Conservation (phyloP, 1,140 invertebrate species). For the Drosophila asahinai region DNA sequence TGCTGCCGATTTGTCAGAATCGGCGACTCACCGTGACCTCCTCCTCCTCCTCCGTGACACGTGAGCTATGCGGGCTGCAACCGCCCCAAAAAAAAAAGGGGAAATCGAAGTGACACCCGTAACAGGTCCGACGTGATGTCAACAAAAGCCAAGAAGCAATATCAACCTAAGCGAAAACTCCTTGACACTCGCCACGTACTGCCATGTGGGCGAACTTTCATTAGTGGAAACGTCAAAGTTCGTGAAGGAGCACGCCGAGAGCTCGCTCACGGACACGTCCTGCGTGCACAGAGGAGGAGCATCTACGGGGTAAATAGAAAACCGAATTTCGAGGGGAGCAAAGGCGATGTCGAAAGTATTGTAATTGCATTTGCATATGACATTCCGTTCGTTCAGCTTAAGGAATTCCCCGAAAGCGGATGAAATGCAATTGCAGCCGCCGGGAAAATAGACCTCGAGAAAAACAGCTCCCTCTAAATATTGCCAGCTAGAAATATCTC, state of each 20-base stretch:
- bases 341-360: slow-evolving; percentile 21
- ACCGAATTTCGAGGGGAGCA: not conserved
- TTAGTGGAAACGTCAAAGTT: slow-evolving; percentile 76
- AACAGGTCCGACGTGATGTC: slow-evolving; percentile 77
- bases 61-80: slow-evolving; percentile 8
- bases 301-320: slow-evolving; percentile 7
- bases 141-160: slow-evolving; percentile 68
- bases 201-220: slow-evolving; percentile 63
- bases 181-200: slow-evolving; percentile 36
- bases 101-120: slow-evolving; percentile 67
- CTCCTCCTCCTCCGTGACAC: slow-evolving; percentile 12
- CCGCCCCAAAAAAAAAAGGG: slow-evolving; percentile 9
- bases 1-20: slow-evolving; percentile 41
- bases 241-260: slow-evolving; percentile 33
- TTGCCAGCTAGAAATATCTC: not conserved
- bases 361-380: slow-evolving; percentile 74
- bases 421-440: not conserved
- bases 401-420: not conserved
- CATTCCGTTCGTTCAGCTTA: slow-evolving; percentile 38
- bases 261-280: slow-evolving; percentile 22
- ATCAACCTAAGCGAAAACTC: slow-evolving; percentile 41
- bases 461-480: not conserved
- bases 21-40: slow-evolving; percentile 44
- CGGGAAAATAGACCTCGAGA: not conserved
- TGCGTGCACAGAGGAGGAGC: not conserved